phyloP scores from a whole-genome alignment of 1,140 invertebrate genomes.

The Polypedilum pembai region DNA sequence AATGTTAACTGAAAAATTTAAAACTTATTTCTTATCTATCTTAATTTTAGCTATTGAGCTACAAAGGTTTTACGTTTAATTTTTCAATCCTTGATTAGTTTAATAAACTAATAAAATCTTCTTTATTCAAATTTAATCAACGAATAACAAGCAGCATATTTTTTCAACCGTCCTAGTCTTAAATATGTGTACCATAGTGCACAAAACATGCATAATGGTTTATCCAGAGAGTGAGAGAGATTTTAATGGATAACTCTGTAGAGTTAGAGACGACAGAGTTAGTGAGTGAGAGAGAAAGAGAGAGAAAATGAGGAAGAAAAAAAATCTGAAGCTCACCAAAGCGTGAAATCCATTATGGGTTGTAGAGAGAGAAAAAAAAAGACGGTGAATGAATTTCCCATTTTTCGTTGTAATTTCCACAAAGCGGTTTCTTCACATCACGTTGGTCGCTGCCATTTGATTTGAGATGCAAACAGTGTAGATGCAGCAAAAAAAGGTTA shows the following conservation, averaged over 20 bases:
- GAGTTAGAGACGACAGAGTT: neutral
- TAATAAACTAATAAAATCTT: no score
- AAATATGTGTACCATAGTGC: no score
- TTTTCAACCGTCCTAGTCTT: no score
- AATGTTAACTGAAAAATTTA: no score
- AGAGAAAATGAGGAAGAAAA: neutral
- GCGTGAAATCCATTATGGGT: slow-evolving; percentile 3
- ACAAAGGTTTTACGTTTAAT: no score
- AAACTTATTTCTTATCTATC: no score
- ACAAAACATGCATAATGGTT: neutral
- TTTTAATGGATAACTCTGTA: neutral
- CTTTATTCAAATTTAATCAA: no score
- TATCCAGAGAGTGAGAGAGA: neutral
- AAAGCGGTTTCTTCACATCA: slow-evolving; percentile 11
- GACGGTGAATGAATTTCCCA: slow-evolving; percentile 3
- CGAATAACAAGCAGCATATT: no score
- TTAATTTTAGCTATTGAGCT: no score
- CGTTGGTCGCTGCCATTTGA: neutral
- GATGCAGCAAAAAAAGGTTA: neutral
- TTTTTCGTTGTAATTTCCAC: slow-evolving; percentile 12
- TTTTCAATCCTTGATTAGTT: no score
- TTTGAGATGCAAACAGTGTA: neutral
- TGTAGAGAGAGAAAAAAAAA: neutral
- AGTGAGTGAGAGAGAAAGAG: neutral
- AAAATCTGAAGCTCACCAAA: neutral